Evolutionary conservation across 2,113 vertebrate species (phyloP).

Genomic region (Apodemus sylvaticus): DNA sequence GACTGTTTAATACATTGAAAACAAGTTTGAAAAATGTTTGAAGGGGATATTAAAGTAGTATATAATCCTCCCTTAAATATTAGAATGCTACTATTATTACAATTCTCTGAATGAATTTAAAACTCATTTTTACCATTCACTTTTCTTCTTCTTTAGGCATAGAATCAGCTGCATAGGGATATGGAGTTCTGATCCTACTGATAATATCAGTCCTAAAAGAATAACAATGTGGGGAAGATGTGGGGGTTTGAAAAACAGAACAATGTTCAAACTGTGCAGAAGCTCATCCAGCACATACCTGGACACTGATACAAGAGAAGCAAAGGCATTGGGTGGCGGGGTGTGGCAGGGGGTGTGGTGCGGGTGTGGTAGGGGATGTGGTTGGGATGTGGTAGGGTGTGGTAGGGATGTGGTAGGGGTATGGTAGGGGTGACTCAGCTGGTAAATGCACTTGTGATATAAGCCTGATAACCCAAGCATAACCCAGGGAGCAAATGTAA

Average conservation of each 20-base stretch:
- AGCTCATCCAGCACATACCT: not conserved
- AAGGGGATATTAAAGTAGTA: not conserved
- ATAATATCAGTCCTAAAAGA: not conserved
- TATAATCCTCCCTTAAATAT: not conserved
- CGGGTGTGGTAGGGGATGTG: too few species aligned
- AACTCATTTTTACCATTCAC: not conserved
- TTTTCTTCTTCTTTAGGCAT: not conserved
- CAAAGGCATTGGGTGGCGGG: too few species aligned
- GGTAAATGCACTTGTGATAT: not conserved
- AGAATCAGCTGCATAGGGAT: not conserved
- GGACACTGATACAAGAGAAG: not conserved
- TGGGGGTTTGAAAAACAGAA: not conserved
- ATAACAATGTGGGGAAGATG: not conserved
- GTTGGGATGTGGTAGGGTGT: too few species aligned
- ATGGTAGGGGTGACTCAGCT: not conserved
- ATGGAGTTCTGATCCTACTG: not conserved
- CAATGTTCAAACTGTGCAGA: not conserved
- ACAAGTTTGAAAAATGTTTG: not conserved
- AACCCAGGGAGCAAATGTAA: not conserved
- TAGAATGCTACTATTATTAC: not conserved
- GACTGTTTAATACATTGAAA: not conserved
- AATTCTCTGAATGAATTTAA: not conserved
- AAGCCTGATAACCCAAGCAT: not conserved
- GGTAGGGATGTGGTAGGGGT: too few species aligned
- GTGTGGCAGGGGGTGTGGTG: too few species aligned